Base-by-base conservation (phyloP, 2,797 vertebrate genomes). In the Silurus aristotelis region DNA sequence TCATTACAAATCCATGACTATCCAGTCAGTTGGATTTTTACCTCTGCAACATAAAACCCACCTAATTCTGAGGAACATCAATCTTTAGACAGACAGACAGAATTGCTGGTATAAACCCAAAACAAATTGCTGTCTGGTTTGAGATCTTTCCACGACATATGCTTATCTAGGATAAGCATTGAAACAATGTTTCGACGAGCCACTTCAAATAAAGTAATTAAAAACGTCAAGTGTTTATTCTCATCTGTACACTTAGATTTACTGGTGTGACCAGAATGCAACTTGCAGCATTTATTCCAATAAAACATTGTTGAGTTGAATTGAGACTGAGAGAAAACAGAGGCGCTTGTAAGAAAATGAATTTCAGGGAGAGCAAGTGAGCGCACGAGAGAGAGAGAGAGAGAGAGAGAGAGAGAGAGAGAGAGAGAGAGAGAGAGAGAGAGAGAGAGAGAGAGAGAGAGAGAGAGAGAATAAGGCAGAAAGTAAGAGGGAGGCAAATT, bases 331-430 rank as follows among this genome's bases (percentile, higher is more conserved):
- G 73, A 81, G 27, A 64, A 46, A 71, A 75, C 52, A 78, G 68
- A 76, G 55, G 78, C 64, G 77, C 67, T 48, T 82, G 75, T 52
- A 78, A 84, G 83, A 82, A 78, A 56, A 85, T 75, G 73, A n/a
- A 79, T 31, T 72, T 31, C 48, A 83, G 82, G 55, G 82, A 67
- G 80, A 77, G 61, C 66, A 87, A 87, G 38, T 38, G 38, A 38
- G 38, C 38, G 4, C 2, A 2, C 2, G 31, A 3, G 31, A 38
- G 31, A 38, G 31, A 38, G 31, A 38, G 31, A 38, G 82, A 67
- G 87, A 70, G 82, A 80, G 82, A n/a, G 71, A 73, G 83, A 81
- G 87, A 87, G 81, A 86, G 66, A 68, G 88, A 85, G 89, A 89
- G 66, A 68, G 88, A 85, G 89, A 89, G 17, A 72, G 83, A 72